Percentiles rank a stretch among this genome's conserved stretches.
These are phyloP conservation scores for Lepidochrysops patricia DNA, from an alignment of 2,888 invertebrate species.

Conservation along the genomic window DNA sequence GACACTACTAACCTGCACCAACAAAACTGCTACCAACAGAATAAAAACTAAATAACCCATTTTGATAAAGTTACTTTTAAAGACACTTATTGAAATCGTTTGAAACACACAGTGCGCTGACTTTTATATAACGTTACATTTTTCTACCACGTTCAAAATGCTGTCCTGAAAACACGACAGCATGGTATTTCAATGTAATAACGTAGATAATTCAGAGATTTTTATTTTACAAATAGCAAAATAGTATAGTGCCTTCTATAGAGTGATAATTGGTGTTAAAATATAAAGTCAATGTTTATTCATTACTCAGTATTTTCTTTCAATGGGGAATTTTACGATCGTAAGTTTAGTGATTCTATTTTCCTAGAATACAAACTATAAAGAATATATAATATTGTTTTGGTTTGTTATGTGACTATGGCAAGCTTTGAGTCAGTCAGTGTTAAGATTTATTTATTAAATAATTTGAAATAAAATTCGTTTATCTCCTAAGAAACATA, in stretches of 20 bases:
- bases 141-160: background rate
- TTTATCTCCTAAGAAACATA: too few relatives aligned
- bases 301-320: background rate
- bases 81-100: background rate
- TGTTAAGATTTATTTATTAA: background rate
- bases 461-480: too few relatives aligned
- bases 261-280: background rate
- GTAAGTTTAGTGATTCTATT: background rate
- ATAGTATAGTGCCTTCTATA: background rate
- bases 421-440: background rate
- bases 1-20: background rate
- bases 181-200: background rate
- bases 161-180: background rate
- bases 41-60: background rate
- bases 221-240: background rate
- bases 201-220: background rate
- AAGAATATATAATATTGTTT: background rate
- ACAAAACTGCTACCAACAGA: background rate
- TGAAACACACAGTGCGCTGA: background rate
- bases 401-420: background rate
- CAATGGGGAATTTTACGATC: background rate
- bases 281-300: background rate
- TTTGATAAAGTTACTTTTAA: background rate
- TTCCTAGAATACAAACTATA: background rate
- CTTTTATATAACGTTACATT: background rate